Base-by-base conservation (phyloP, 2,113 vertebrate genomes). In the Ivindomyrus marchei region DNA sequence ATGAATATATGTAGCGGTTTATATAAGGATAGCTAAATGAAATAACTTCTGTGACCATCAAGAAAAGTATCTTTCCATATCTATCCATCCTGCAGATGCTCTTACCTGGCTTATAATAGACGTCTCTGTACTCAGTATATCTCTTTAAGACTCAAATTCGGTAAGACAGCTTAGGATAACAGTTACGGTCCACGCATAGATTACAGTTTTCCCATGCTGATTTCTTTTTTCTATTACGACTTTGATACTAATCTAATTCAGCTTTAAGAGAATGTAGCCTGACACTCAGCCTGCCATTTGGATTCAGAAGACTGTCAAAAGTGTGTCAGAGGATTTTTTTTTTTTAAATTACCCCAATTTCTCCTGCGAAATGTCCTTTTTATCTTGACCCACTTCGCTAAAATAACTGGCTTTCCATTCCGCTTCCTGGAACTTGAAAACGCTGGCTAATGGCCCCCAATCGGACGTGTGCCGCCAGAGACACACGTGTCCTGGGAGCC, bases 401-500 rank as follows among this genome's bases (percentile, higher is more conserved):
- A 66, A 88, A 62, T 45, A 42, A 46, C 53, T 50, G 49, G 53
- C 36, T 58, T 50, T 66, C 87, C 56, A 39, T 88, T 66, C 87
- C 19, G 9, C 56, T 88, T 88, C 42, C 24, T n/a, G 42, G 42
- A 46, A 24, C 42, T 88, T 46, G 58, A 87, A 87, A 42, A 62
- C 52, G 2, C 11, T 90, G 88, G 92, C 92, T 74, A 92, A 87
- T 89, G 87, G 91, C 93, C 93, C 91, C 88, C 83, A 87, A 90
- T 90, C 92, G 93, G 92, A 93, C 92, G 88, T 88, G 91, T 70
- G 45, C 45, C 62, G 92, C 90, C 88, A 90, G 21, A 91, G 91
- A 92, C 93, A 89, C 93, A 91, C 91, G 90, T 90, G 93, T 90
- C 70, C 87, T 91, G 88, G 90, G 90, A 93, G 94, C 91, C 93